Percentiles rank a stretch among this genome's conserved stretches.
Conservation (phyloP, 2,888 invertebrate species). For the Chesias legatella region DNA sequence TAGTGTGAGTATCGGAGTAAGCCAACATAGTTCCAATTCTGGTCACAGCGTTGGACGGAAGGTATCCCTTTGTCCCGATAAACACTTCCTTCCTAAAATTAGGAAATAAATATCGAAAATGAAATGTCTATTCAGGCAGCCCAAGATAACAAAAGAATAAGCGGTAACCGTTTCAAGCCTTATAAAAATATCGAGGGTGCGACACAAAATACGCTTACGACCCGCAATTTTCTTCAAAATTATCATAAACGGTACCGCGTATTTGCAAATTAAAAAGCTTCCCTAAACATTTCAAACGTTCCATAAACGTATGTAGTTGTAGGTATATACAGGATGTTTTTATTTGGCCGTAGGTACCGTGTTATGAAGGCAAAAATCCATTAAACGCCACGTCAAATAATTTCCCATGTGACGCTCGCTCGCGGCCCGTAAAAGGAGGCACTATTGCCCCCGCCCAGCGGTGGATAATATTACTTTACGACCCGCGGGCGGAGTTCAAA, state of each 20-base stretch:
- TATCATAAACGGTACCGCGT: conserved; percentile 20
- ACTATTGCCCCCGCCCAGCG: conserved; percentile 76
- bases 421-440: conserved; percentile 79
- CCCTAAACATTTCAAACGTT: conserved; percentile 34
- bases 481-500: conserved; percentile 68
- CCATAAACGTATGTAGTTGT: conserved; percentile 40
- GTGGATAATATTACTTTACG: conserved; percentile 79
- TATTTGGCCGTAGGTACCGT: conserved; percentile 74
- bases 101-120: conserved; percentile 7
- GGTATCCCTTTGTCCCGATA: no score
- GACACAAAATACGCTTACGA: conserved; percentile 24
- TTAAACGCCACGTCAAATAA: conserved; percentile 80
- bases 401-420: conserved; percentile 79
- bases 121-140: conserved; percentile 15
- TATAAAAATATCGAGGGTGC: conserved; percentile 27
- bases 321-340: conserved; percentile 55
- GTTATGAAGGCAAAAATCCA: conserved; percentile 80
- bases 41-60: no score
- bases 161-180: conserved; percentile 24
- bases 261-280: conserved; percentile 24
- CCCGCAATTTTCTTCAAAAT: conserved; percentile 21
- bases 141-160: conserved; percentile 26
- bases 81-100: conserved; percentile 1
- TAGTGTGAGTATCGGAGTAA: no score
- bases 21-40: no score